Percentiles rank a stretch among this genome's conserved stretches.
phyloP scores from a whole-genome alignment of 1,140 invertebrate genomes.

The Ips typographus region DNA sequence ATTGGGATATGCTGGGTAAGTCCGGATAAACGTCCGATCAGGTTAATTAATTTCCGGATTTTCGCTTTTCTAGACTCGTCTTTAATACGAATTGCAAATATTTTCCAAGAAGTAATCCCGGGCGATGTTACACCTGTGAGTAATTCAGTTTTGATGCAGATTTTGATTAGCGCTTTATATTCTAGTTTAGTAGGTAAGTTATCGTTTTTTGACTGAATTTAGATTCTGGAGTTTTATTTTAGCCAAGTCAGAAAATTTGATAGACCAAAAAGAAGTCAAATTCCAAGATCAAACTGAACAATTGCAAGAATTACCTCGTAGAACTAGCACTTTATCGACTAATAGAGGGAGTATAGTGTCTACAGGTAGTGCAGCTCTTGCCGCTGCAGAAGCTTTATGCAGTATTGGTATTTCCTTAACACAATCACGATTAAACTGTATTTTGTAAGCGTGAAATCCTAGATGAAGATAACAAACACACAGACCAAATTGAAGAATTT shows the following conservation, averaged over 20 bases:
- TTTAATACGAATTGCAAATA: conserved; percentile 56
- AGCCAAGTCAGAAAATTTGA: conserved; percentile 14
- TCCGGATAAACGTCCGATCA: background rate
- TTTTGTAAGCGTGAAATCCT: background rate
- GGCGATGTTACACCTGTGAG: conserved; percentile 64
- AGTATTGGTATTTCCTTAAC: conserved; percentile 54
- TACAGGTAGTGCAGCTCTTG: conserved; percentile 49
- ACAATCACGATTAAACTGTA: no score
- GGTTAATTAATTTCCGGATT: no score
- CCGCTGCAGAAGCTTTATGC: conserved; percentile 73
- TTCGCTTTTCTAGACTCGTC: conserved; percentile 51
- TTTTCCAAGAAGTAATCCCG: conserved; percentile 66
- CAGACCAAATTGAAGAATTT: conserved; percentile 65
- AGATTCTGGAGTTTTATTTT: background rate
- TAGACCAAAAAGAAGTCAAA: conserved; percentile 32
- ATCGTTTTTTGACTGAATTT: background rate
- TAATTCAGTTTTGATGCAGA: conserved; percentile 69
- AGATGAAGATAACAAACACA: conserved; percentile 74
- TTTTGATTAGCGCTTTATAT: conserved; percentile 61
- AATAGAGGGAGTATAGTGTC: background rate
- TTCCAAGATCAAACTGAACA: conserved; percentile 5
- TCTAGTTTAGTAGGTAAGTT: conserved; percentile 54
- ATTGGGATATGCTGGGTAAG: conserved; percentile 59
- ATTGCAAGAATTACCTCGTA: background rate
- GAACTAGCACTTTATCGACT: background rate